Conservation (phyloP, 2,797 vertebrate genomes). For the Philypnodon macrostomus region DNA sequence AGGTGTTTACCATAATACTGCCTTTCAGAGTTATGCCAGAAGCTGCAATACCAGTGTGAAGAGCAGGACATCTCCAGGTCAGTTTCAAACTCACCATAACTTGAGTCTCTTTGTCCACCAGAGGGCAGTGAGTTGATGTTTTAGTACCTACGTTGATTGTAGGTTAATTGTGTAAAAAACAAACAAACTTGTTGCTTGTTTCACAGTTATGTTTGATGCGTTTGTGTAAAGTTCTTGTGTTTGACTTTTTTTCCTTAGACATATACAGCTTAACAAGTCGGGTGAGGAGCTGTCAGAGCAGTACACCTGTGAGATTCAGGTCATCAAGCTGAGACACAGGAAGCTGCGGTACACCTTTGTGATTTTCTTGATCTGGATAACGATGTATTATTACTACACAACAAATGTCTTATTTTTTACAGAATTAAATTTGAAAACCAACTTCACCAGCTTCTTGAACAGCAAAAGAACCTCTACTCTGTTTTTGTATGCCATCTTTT, state of each 20-base stretch:
- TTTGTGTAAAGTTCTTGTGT: background rate
- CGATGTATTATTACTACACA: background rate
- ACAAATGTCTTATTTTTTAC: conserved; percentile 21
- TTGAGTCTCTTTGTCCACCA: conserved; percentile 35
- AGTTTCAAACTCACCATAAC: conserved; percentile 4
- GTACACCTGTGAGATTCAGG: conserved; percentile 76
- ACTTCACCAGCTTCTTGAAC: conserved; percentile 69
- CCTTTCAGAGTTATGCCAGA: conserved; percentile 59
- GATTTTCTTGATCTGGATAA: background rate
- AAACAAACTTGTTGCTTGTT: no score
- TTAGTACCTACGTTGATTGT: no score
- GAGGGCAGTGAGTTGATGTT: conserved; percentile 45
- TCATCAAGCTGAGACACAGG: conserved; percentile 72
- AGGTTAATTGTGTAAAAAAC: no score
- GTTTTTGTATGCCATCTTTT: conserved; percentile 69
- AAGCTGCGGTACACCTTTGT: conserved; percentile 66
- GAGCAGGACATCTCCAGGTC: conserved; percentile 69
- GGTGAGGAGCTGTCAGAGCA: conserved; percentile 66
- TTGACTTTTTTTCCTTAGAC: conserved; percentile 51
- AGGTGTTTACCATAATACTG: background rate
- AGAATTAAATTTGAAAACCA: conserved; percentile 80
- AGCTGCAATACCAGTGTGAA: conserved; percentile 71
- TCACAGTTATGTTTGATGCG: background rate
- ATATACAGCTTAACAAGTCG: conserved; percentile 60
- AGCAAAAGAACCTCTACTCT: conserved; percentile 72